phyloP scores from a whole-genome alignment of 2,888 invertebrate genomes.

The Cephus pulcher region DNA sequence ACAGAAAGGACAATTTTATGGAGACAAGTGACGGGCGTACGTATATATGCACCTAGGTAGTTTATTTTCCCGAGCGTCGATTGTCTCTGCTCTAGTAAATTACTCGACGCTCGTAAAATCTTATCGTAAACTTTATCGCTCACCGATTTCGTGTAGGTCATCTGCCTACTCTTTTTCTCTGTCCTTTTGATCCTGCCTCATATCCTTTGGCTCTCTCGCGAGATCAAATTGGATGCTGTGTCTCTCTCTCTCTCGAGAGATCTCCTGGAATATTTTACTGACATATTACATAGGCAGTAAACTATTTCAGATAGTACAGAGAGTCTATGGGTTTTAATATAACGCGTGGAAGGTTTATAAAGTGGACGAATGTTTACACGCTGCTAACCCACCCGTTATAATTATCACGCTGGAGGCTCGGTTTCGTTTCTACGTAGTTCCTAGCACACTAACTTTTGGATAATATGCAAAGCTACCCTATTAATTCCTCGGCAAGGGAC shows the following conservation, averaged over 20 bases:
- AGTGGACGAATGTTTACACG: slow-evolving; percentile 19
- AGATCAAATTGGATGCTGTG: neutral
- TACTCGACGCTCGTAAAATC: neutral
- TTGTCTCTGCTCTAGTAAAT: neutral
- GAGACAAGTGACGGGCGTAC: neutral
- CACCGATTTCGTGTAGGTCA: neutral
- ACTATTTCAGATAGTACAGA: too few relatives aligned
- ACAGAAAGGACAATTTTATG: neutral
- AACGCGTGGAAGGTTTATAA: slow-evolving; percentile 3
- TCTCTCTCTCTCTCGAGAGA: neutral
- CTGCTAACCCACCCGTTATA: slow-evolving; percentile 35
- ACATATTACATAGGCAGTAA: too few relatives aligned
- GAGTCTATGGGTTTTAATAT: too few relatives aligned
- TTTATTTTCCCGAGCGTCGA: neutral
- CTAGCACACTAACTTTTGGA: slow-evolving; percentile 24
- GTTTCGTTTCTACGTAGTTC: slow-evolving; percentile 31
- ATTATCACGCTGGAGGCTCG: slow-evolving; percentile 47
- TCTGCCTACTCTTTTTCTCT: neutral
- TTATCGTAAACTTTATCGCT: neutral
- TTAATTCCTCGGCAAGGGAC: slow-evolving; percentile 36
- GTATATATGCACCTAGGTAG: neutral
- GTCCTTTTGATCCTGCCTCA: neutral
- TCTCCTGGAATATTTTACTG: neutral
- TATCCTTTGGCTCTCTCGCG: neutral
- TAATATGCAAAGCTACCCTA: slow-evolving; percentile 47